Conservation (phyloP, 2,888 invertebrate genomes). For the Mantis religiosa region DNA sequence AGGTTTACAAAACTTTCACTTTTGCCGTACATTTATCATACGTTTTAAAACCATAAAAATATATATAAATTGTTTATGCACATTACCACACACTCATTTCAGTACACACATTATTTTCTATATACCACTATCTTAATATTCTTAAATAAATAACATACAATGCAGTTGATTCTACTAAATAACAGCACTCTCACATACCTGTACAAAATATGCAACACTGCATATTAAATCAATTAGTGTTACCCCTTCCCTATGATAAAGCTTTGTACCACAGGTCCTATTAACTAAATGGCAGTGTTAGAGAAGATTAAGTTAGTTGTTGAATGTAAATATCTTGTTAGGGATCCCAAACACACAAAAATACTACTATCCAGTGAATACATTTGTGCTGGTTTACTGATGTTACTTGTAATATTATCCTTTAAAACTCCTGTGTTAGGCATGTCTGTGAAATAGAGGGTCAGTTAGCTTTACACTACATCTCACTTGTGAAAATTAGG, state of each 20-base stretch:
- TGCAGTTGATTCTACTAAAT: not conserved
- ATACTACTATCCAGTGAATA: not conserved
- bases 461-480: too few relatives aligned
- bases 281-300: slow-evolving; percentile 2
- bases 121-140: not conserved
- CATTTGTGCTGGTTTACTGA: not conserved
- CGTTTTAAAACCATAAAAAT: not conserved
- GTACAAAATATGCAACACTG: not conserved
- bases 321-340: not conserved
- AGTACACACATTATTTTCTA: not conserved
- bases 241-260: not conserved
- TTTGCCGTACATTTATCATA: not conserved
- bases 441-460: too few relatives aligned
- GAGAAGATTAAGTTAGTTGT: not conserved
- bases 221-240: not conserved
- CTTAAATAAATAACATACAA: not conserved
- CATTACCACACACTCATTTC: not conserved
- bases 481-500: too few relatives aligned
- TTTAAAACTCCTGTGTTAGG: not conserved
- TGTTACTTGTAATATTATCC: not conserved
- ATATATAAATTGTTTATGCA: not conserved
- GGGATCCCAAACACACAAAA: not conserved
- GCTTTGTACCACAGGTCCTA: slow-evolving; percentile 9
- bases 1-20: not conserved
- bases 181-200: not conserved